A percentile compares a stretch with the other conserved stretches of the same genome.
Conservation (phyloP, 2,888 invertebrate species). For the Catotricha subobsoleta region DNA sequence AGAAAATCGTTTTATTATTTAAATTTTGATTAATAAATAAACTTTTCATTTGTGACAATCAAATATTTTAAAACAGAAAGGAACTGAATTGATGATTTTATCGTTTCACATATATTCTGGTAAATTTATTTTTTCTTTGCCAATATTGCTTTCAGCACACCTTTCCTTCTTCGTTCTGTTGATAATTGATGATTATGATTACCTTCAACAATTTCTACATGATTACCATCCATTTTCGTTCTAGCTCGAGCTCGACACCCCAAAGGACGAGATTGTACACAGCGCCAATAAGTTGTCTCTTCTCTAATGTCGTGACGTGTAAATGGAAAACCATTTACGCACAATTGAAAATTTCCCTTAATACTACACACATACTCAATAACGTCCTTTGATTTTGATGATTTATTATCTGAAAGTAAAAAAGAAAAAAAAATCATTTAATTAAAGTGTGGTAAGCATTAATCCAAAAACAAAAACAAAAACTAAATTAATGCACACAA, state of each 20-base stretch:
- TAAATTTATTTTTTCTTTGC: background rate
- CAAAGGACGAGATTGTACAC: conserved; percentile 8
- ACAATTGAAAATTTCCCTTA: too few species aligned
- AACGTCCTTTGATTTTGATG: too few species aligned
- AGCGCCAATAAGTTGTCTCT: too few species aligned
- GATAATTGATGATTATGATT: conserved; percentile 20
- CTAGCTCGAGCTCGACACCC: conserved; percentile 20
- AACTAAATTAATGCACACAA: too few species aligned
- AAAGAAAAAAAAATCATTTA: background rate
- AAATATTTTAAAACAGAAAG: background rate
- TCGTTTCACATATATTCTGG: background rate
- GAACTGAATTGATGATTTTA: background rate
- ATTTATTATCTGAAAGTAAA: background rate
- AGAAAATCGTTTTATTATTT: background rate
- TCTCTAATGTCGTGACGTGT: too few species aligned
- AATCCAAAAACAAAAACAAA: too few species aligned
- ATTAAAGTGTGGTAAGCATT: too few species aligned
- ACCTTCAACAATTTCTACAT: conserved; percentile 19
- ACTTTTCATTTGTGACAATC: too few species aligned
- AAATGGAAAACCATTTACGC: too few species aligned
- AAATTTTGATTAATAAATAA: too few species aligned
- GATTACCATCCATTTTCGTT: conserved; percentile 17
- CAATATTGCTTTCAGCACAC: background rate
- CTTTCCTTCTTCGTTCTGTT: conserved; percentile 15
- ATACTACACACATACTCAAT: too few species aligned